Evolutionary conservation across 2,797 vertebrate genomes (phyloP), one percentile per base, ranked within the genome.

Genomic region (Sebastes paucispinis): DNA sequence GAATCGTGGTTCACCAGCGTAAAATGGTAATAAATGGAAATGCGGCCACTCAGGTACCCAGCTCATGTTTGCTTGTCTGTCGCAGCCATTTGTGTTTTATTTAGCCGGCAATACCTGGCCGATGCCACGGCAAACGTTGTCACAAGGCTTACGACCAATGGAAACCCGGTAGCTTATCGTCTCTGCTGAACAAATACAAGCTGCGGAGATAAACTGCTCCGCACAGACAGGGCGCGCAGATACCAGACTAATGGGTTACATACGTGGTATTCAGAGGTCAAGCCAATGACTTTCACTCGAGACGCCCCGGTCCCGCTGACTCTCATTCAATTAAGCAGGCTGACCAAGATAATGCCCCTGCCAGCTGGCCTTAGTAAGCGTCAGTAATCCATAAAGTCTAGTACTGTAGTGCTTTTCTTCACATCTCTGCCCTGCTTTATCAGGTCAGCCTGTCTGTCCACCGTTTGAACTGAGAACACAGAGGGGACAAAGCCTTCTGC

Each of bases 201-300:
- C 83, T 8, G 80, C 77, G 64, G 14, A 89, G 90, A 91, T 91
- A 91, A 91, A 91, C 70, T 69, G 69, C 50, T 5, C 8, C 1
- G 62, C 73, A 18, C 72, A 59, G 83, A 18, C 64, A 14, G 63
- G 66, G 80, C 12, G 64, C 80, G 66, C 74, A 89, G 90, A 91
- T 88, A 93, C 81, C 88, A 87, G 89, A 69, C 89, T 93, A 92
- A 94, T 91, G 87, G 89, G 83, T 89, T 87, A 88, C 89, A 92
- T 88, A 78, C 86, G 50, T 80, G 87, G 79, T 87, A 90, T 92
- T 89, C 84, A 87, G 91, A 93, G 92, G 94, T 94, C 91, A 93
- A 88, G 88, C 88, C 87, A 90, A 93, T 89, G 92, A 92, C 92
- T 94, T 93, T 94, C 91, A 94, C 93, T 92, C 25, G 77, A 91